These are phyloP conservation scores for Zosterops hypoxanthus DNA, from an alignment of 2,113 vertebrate genomes.

Conservation along the genomic window DNA sequence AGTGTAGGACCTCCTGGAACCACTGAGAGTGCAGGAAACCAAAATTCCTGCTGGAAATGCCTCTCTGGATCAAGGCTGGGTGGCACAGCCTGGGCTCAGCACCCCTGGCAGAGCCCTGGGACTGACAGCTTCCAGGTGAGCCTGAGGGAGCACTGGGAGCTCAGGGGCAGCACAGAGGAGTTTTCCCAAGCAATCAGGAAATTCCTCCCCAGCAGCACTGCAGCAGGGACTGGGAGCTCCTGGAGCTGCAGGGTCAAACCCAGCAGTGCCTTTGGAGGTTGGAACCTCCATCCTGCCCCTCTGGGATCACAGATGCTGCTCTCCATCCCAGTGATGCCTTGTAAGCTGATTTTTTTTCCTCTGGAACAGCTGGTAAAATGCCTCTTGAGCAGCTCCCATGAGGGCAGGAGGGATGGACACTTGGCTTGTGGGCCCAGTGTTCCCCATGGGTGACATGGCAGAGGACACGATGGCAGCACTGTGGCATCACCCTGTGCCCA, in stretches of 20 bases:
- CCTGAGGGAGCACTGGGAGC: background rate
- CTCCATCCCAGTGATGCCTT: background rate
- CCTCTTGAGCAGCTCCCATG: background rate
- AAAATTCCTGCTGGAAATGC: background rate
- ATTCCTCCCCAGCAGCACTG: background rate
- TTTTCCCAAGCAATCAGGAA: background rate
- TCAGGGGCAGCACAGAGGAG: background rate
- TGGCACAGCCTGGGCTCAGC: background rate
- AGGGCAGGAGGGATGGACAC: background rate
- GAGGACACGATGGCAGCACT: accelerated
- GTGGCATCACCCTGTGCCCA: accelerated
- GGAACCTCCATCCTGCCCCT: background rate
- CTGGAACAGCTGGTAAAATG: background rate
- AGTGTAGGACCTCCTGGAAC: accelerated
- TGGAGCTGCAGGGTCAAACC: background rate
- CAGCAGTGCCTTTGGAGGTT: background rate
- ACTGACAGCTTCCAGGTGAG: accelerated
- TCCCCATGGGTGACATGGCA: accelerated
- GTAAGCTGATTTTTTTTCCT: background rate
- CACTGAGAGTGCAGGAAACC: accelerated
- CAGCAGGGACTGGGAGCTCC: background rate
- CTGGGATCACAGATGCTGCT: accelerated
- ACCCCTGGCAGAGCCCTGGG: background rate
- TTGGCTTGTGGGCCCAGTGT: accelerated
- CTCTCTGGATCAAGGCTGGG: accelerated